Evolutionary conservation across 2,797 vertebrate genomes (phyloP), one percentile per base, ranked within the genome.

Genomic region (Paguma larvata): DNA sequence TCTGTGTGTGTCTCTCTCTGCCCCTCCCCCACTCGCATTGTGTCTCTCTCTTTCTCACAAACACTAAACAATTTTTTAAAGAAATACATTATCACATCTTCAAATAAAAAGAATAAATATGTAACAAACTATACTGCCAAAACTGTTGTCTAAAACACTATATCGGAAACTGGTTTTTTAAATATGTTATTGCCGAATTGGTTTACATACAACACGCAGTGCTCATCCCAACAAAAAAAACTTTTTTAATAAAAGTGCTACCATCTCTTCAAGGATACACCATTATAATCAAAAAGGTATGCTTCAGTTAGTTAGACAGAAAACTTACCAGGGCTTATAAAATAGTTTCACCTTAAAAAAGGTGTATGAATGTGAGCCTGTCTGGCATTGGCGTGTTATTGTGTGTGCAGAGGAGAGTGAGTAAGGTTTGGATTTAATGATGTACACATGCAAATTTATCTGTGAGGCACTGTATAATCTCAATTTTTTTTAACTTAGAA

Each of bases 111-210:
- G 27, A 92, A 94, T 21, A 72, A 85, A 79, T 12, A 9, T 79
- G 10, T 73, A 48, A 83, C 62, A 93, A 93, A 70, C 83, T 83
- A 85, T 7, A 53, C 93, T 77, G 77, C 23, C 51, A 89, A 80
- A 65, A 94, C n/a, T 92, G 56, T 94, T 96, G 38, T 93, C 78
- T 95, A 79, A 73, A 85, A 67, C 15, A 59, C 46, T 41, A 68
- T 44, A 68, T 34, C 13, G 65, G 38, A 85, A 38, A 62, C 19
- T 88, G 44, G 59, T 88, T 84, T 91, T 83, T 91, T 73, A 38
- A 38, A 38, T 38, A 38, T 38, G 3, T 38, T 38, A 38, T 38
- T 38, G 38, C 38, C 38, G 38, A 38, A 38, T 38, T 38, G 38
- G 38, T 38, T 38, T 38, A 38, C 38, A 38, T 38, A 38, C 38